A percentile compares a stretch with the other conserved stretches of the same genome.
These are phyloP conservation scores for Epistrophe eligans DNA, from an alignment of 2,888 invertebrate species.

Conservation along the genomic window DNA sequence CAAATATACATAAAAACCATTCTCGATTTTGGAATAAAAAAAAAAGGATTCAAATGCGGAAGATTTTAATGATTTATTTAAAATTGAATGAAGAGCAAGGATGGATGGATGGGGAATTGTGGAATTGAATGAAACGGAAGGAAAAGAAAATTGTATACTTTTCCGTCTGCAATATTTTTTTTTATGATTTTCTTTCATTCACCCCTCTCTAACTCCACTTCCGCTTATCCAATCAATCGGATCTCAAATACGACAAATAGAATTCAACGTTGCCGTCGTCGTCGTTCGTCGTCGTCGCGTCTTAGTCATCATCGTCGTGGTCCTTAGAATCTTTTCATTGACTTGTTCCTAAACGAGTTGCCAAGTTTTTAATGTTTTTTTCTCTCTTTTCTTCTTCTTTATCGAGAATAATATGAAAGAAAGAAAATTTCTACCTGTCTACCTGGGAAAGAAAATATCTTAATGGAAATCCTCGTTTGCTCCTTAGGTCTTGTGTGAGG, in stretches of 20 bases:
- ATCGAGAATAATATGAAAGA: background rate
- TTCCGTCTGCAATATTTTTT: slow-evolving; percentile 2
- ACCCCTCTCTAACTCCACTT: too few relatives aligned
- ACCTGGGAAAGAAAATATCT: background rate
- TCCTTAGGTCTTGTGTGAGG: background rate
- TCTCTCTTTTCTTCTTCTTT: background rate
- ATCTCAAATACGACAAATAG: slow-evolving; percentile 21
- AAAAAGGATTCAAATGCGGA: slow-evolving; percentile 71
- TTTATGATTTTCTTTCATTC: background rate
- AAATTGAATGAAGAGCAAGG: slow-evolving; percentile 37
- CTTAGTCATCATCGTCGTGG: background rate
- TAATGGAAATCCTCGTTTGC: slow-evolving; percentile 23
- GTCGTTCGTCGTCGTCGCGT: background rate
- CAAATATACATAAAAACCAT: slow-evolving; percentile 52
- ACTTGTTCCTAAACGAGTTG: slow-evolving; percentile 33
- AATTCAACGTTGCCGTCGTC: slow-evolving; percentile 12
- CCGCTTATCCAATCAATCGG: slow-evolving; percentile 54
- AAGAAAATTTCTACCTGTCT: background rate
- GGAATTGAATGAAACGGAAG: background rate
- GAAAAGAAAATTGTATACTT: slow-evolving; percentile 14
- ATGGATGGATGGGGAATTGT: too few relatives aligned
- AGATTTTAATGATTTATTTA: slow-evolving; percentile 75
- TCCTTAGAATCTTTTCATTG: background rate
- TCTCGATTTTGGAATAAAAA: slow-evolving; percentile 38
- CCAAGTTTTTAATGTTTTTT: slow-evolving; percentile 24